Base-by-base conservation (phyloP, 2,888 invertebrate genomes). In the Melipona bicolor region DNA sequence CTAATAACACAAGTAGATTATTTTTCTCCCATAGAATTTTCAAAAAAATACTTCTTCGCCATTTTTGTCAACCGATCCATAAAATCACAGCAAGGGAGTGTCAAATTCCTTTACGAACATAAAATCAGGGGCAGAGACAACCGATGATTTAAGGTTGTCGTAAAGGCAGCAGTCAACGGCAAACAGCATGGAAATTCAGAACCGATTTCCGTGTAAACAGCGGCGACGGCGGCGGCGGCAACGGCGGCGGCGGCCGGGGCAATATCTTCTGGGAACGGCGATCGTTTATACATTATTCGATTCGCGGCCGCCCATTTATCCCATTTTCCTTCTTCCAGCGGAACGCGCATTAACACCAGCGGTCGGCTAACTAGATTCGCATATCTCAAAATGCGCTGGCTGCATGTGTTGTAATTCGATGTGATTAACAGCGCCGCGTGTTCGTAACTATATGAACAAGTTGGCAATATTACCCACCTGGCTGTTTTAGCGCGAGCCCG, bases 341-440 rank as follows among this genome's bases (percentile, higher is more conserved):
- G 36, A 71, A 71, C 64, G 79, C 79, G 82, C 89, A 87, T 89
- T 89, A 89, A 89, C 90, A 88, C 87, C 89, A 89, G 79, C 89
- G 85, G 87, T 77, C 89, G 83, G 80, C 87, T 85, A 89, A 89
- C 89, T 89, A 78, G 85, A 90, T 87, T 89, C 90, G 80, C 90
- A 80, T 89, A 89, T 89, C 89, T 90, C 90, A 84, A 90, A 90
- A 89, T 78, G 85, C 90, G 68, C 83, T 79, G 79, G 80, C 82
- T 82, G 83, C 90, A 81, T 87, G 89, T 82, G 90, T 87, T 87
- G 90, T 89, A 89, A 89, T 89, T 89, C 90, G 89, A 87, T 82
- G 89, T 90, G 89, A 89, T 89, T 89, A 89, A 89, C 89, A 90
- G 84, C 90, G 83, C 89, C 89, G 81, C 86, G 89, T 89, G 89